Conservation (phyloP, 2,888 invertebrate genomes). For the Eilema sororculum region DNA sequence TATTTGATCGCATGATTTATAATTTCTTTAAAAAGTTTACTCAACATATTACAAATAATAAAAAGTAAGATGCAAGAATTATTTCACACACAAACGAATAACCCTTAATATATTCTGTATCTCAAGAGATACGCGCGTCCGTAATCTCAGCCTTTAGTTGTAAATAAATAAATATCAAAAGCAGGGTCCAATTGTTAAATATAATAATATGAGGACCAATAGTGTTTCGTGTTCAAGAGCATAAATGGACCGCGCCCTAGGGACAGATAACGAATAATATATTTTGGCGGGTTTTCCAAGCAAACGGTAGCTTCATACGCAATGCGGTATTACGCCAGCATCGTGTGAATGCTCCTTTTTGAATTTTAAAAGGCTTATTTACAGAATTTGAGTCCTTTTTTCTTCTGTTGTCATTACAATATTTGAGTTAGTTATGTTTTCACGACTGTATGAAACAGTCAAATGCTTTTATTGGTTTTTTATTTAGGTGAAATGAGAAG, state of each 20-base stretch:
- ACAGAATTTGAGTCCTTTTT: constrained; percentile 38
- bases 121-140: background rate
- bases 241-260: constrained; percentile 67
- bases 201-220: constrained; percentile 67
- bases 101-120: no score
- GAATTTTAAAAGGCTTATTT: constrained; percentile 52
- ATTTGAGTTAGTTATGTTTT: constrained; percentile 10
- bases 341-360: constrained; percentile 49
- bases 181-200: constrained; percentile 43
- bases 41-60: no score
- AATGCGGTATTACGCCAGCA: constrained; percentile 49
- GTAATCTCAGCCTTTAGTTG: background rate
- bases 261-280: constrained; percentile 80
- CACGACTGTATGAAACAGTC: constrained; percentile 5
- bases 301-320: constrained; percentile 55
- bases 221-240: constrained; percentile 59
- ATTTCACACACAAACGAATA: no score
- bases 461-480: background rate
- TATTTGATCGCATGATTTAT: no score
- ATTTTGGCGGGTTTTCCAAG: constrained; percentile 76
- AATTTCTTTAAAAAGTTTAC: no score
- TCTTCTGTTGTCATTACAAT: constrained; percentile 21
- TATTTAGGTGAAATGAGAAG: background rate
- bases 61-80: no score
- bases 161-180: constrained; percentile 39